These are phyloP conservation scores for Gryllus longicercus DNA, from an alignment of 2,888 invertebrate genomes.

Conservation along the genomic window DNA sequence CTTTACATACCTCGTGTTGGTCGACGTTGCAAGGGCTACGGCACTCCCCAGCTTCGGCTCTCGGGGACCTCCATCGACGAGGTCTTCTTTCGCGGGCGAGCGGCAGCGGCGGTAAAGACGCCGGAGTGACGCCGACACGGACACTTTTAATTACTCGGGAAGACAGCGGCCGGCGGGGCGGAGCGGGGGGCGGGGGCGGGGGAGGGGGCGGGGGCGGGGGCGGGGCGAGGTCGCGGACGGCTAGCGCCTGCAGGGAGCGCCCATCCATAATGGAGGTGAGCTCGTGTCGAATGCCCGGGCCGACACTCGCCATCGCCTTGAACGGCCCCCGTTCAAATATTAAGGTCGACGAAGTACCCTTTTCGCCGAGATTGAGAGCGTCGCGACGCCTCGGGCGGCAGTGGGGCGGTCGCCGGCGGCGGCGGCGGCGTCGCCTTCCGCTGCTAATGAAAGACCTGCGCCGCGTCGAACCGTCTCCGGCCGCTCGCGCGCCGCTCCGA, in stretches of 20 bases:
- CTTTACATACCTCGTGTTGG: too few species aligned
- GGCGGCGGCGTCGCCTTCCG: too few species aligned
- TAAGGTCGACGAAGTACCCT: constrained; percentile 17
- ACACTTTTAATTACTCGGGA: constrained; percentile 17
- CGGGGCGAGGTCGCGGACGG: not conserved
- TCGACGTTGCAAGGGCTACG: too few species aligned
- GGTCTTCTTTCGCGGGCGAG: not conserved
- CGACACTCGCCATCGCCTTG: constrained; percentile 17
- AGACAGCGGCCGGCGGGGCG: not conserved
- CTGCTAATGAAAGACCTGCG: too few species aligned
- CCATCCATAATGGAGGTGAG: not conserved
- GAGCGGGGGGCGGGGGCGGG: not conserved
- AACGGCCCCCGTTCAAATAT: constrained; percentile 17
- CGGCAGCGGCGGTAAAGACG: not conserved
- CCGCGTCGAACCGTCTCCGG: too few species aligned
- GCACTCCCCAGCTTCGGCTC: too few species aligned
- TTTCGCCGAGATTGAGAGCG: constrained; percentile 6
- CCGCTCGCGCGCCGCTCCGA: too few species aligned
- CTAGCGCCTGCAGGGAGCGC: not conserved
- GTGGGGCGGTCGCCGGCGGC: too few species aligned
- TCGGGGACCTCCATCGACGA: too few species aligned
- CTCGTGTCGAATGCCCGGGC: constrained; percentile 1
- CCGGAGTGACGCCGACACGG: not conserved
- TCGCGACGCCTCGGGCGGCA: not conserved
- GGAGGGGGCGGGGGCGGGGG: not conserved